Base-by-base conservation (phyloP, 2,797 vertebrate species). In the Pelodytes ibericus region DNA sequence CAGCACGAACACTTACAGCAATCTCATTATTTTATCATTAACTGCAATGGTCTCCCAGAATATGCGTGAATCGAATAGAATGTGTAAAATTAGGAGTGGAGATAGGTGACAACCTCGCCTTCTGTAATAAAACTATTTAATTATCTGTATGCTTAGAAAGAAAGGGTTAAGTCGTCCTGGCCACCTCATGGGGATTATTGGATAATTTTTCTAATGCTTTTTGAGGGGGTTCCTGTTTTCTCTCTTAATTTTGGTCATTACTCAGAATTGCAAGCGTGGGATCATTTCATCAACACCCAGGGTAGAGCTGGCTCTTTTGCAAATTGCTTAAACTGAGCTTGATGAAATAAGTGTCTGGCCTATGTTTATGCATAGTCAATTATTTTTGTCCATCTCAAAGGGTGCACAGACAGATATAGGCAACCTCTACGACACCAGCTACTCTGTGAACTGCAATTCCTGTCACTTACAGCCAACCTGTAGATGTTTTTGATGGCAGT, bases 161-260 rank as follows among this genome's bases (percentile, higher is more conserved):
- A 88, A 85, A 88, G 53, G 90, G 89, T 87, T 84, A 88, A 88
- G 90, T 88, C 86, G 84, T 84, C 81, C 82, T 84, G 82, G 82
- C 86, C 77, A 57, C 88, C 91, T 91, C 91, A 89, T 91, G 93
- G 87, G 93, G 92, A 90, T 91, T 93, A 94, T 95, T 94, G 94
- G 90, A 89, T 91, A 91, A 90, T 97, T 96, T 96, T 93, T 94
- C 89, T 94, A 93, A 96, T 95, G 92, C 89, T 85, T 87, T 92
- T 93, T 95, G 93, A 94, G 96, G 24, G 95, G 92, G 95, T 89
- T 92, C 91, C 86, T 93, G 93, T 94, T 95, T 95, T 92, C 92
- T 91, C 92, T 93, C 92, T 94, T 96, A 93, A 95, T 95, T 95
- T 94, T 91, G 91, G 89, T 94, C 93, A 95, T 97, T 96, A 97